Evolutionary conservation across 2,888 invertebrate genomes (phyloP), one percentile per base, ranked within the genome.

Genomic region (Diachrysia chrysitis): DNA sequence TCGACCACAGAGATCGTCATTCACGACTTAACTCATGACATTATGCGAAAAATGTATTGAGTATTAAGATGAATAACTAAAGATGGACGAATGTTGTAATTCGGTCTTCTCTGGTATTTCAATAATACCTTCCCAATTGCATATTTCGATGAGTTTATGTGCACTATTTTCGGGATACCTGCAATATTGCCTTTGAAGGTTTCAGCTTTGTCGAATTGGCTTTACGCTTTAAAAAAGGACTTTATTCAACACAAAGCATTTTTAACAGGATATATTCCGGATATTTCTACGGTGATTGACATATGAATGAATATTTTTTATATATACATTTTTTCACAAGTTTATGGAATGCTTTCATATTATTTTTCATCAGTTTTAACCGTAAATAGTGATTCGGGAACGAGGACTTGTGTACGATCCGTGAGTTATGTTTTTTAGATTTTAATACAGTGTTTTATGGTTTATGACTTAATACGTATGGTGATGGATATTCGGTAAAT

Each of bases 231-330:
- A 71, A 81, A 72, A 67, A 48, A 17, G 42, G 0, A 0, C 56
- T 58, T 67, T 58, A 35, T 67, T 58, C 14, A 54, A 59, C 73
- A 72, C 80, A 81, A 81, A 82, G 73, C 76, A 70, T 81, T 82
- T 82, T 69, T 61, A 46, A 57, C 58, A 19, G 59, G 61, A n/a
- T 42, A n/a, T n/a, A n/a, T 42, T 42, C 42, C 0, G 42, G 63
- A 69, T 63, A 68, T 82, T 80, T 82, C 73, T 35, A 68, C 57
- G 69, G 80, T 79, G 82, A 81, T 78, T 82, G 80, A 75, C 72
- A 74, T 73, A 51, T 72, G 71, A 62, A 78, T 62, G 73, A 51
- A 55, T 63, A 73, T 78, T 68, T 73, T 78, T 70, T 73, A 61
- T 59, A n/a, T n/a, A n/a, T n/a, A n/a, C n/a, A n/a, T n/a, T n/a